Evolutionary conservation across 2,888 invertebrate genomes (phyloP), one percentile per base, ranked within the genome.

Genomic region (Apomyelois bistriatella): DNA sequence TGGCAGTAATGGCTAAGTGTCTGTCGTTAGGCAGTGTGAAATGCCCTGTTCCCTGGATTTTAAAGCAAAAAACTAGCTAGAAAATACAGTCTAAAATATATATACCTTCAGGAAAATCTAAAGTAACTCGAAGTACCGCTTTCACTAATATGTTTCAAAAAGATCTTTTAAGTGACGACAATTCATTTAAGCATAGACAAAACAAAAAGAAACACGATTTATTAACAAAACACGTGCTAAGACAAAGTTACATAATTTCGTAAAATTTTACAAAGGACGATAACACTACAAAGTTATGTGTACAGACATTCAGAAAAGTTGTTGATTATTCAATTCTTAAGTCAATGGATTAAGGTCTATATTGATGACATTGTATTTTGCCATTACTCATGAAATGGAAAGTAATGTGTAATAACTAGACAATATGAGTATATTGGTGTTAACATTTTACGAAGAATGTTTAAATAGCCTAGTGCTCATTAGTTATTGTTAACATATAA

Each of bases 211-310:
- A 15, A 46, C 46, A 46, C 32, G 32, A 46, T 32, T 32, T 46
- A 32, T 32, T 46, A 16, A 15, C 32, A 32, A 41, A 46, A 46
- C 46, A 46, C 32, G 46, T 46, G 46, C 32, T 46, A 1, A 15
- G 9, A 13, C 46, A 15, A 7, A 15, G 9, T 46, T 46, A 46
- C n/a, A 15, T 46, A 46, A 46, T 16, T 35, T 15, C 9, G 46
- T 46, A 12, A 13, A 28, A 32, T 35, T n/a, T 43, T 43, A 46
- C 46, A 46, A 46, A 46, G 10, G 46, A 16, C 46, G 9, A 32
- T 7, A 28, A 32, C 32, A 35, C 43, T 46, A 32, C 46, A 32
- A 15, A 46, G 32, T 46, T 22, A 28, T 22, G 13, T 46, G 43
- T 30, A 12, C 8, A 43, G 43, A n/a, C 9, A 30, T 6, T 15